Evolutionary conservation across 2,797 vertebrate species (phyloP), one percentile per base, ranked within the genome.

Genomic region (Gouania willdenowi): DNA sequence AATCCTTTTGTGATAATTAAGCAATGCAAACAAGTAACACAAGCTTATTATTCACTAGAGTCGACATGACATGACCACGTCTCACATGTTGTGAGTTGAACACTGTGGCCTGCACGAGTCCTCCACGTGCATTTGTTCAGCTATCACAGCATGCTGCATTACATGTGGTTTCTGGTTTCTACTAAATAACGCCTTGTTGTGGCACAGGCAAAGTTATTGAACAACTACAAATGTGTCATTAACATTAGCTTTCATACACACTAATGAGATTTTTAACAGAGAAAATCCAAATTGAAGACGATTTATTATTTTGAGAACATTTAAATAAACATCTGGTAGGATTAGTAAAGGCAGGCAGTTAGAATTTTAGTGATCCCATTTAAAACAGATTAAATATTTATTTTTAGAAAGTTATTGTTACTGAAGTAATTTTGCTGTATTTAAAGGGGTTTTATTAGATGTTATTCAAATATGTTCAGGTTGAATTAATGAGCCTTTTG

Each of bases 221-320:
- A 38, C 37, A 30, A 18, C 30, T 6, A 28, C 39, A 46, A 71
- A 54, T 48, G 40, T 13, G 15, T 30, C 28, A 23, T 46, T 29
- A 14, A 8, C 35, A 7, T 26, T 41, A 43, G n/a, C n/a, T 43
- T 37, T n/a, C 37, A 23, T 11, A 2, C 19, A 17, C 33, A 16
- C 18, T 24, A n/a, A 17, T 1, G 31, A 48, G 46, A 33, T 33
- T 43, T 15, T 34, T 20, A 42, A 45, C 39, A 44, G 7, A 21
- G 15, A 12, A 21, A n/a, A n/a, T n/a, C n/a, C n/a, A n/a, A n/a
- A n/a, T n/a, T n/a, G n/a, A n/a, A n/a, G n/a, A n/a, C n/a, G n/a
- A n/a, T n/a, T n/a, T n/a, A n/a, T n/a, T n/a, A n/a, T n/a, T n/a
- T n/a, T n/a, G n/a, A n/a, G n/a, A n/a, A n/a, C n/a, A n/a, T n/a